These are phyloP conservation scores for Hybos culiciformis DNA, from an alignment of 2,888 invertebrate genomes.

Conservation along the genomic window DNA sequence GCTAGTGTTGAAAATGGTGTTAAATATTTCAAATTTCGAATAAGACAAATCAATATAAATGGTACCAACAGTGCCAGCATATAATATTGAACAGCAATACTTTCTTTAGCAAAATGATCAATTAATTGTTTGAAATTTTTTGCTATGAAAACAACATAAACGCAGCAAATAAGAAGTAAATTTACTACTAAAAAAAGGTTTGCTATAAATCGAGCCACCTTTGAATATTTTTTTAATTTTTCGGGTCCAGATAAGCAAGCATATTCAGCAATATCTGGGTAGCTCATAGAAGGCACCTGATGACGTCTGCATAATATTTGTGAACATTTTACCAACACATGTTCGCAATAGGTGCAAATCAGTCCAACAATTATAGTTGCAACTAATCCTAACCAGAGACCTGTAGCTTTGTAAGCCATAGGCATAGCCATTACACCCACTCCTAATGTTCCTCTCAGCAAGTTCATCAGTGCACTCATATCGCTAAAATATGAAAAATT, in stretches of 20 bases:
- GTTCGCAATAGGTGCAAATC: constrained; percentile 92
- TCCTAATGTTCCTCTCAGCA: constrained; percentile 90
- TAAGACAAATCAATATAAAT: constrained; percentile 58
- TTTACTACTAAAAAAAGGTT: constrained; percentile 78
- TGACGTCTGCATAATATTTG: constrained; percentile 65
- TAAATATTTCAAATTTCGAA: constrained; percentile 68
- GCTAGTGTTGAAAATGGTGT: constrained; percentile 92
- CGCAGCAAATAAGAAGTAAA: constrained; percentile 94
- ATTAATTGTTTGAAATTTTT: constrained; percentile 70
- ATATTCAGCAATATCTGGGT: constrained; percentile 81
- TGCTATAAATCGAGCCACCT: constrained; percentile 52
- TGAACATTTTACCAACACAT: constrained; percentile 76
- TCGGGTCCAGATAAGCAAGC: constrained; percentile 73
- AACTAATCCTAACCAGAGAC: constrained; percentile 73
- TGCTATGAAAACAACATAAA: constrained; percentile 89
- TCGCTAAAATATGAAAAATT: constrained; percentile 55
- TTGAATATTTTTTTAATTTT: constrained; percentile 54
- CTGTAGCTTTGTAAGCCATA: constrained; percentile 69
- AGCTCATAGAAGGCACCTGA: constrained; percentile 69
- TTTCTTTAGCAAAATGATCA: constrained; percentile 40
- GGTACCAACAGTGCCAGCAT: constrained; percentile 49
- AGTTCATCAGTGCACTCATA: constrained; percentile 76
- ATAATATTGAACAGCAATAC: constrained; percentile 38
- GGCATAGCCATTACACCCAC: constrained; percentile 97
- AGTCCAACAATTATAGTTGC: constrained; percentile 75